Evolutionary conservation across 2,113 vertebrate genomes (phyloP).

Genomic region (Synchiropus splendidus): DNA sequence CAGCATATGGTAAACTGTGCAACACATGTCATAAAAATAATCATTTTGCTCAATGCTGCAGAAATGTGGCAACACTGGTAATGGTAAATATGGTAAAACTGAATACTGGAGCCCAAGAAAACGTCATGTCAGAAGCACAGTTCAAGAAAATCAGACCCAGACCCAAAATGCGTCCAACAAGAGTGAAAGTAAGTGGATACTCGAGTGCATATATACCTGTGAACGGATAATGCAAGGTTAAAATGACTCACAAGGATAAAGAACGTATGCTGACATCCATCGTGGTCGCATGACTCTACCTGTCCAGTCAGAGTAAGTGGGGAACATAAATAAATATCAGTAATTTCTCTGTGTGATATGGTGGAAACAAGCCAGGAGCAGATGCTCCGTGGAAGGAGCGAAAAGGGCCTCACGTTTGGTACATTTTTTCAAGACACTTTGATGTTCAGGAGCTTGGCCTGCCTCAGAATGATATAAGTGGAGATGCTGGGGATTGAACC

Average conservation of each 20-base stretch:
- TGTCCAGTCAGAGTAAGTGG: too few species aligned
- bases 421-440: too few species aligned
- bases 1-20: background rate
- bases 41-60: background rate
- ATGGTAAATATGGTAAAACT: too few species aligned
- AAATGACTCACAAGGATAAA: conserved; percentile 6
- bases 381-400: too few species aligned
- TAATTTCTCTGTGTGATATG: too few species aligned
- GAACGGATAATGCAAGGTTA: background rate
- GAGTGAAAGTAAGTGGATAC: conserved; percentile 1
- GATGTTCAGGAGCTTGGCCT: too few species aligned
- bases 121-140: background rate
- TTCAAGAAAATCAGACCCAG: conserved; percentile 5
- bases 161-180: too few species aligned
- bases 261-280: background rate
- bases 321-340: too few species aligned
- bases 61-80: background rate
- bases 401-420: too few species aligned
- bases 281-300: background rate
- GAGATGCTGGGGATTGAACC: conserved; percentile 79
- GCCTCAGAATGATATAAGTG: too few species aligned
- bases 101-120: conserved; percentile 3
- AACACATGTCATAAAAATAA: conserved; percentile 4
- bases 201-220: background rate
- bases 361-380: too few species aligned